Evolutionary conservation across 2,113 vertebrate genomes (phyloP), one percentile per base, ranked within the genome.

Genomic region (Narcine bancroftii): DNA sequence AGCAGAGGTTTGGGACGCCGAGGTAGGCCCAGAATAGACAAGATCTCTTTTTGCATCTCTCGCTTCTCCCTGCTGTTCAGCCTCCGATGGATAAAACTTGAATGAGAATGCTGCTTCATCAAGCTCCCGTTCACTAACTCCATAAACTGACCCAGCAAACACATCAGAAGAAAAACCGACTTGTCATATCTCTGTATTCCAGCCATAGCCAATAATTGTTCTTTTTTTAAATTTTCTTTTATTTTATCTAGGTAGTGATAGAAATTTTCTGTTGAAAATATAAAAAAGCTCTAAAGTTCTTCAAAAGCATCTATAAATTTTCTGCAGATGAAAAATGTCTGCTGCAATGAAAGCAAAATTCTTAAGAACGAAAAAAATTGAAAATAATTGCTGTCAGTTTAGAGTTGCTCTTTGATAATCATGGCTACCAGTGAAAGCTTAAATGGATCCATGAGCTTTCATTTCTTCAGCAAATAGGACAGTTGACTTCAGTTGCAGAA

Each of bases 21-120:
- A 0, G 97, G 96, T 92, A 99, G 94, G 53, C 97, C 97, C 94
- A 99, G 93, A 92, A 99, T 96, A 91, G 97, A 96, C 93, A 98
- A 94, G 94, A 99, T 98, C 96, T 98, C 98, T 92, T 97, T 97
- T 94, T 98, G 97, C 97, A 99, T 96, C 94, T 98, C 97, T 83
- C 98, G 97, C 94, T 96, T 97, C 93, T 99, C 97, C 0, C 97
- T 96, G 47, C 96, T 96, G 89, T 97, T 98, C 85, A 99, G 96
- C 33, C 96, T 95, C 0, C 96, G 95, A 92, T 94, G 93, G 29
- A 93, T 94, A 94, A 97, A 97, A 93, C 96, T 96, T 92, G 96
- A 97, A 93, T 96, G 97, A 42, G 96, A 94, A 24, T 94, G 95
- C 3, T 96, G 96, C 93, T 96, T 95, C 45, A 95, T 94, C 92